Percentiles rank a stretch among this genome's conserved stretches.
Evolutionary conservation across 2,797 vertebrate species (phyloP).

Genomic region (Artibeus lituratus): DNA sequence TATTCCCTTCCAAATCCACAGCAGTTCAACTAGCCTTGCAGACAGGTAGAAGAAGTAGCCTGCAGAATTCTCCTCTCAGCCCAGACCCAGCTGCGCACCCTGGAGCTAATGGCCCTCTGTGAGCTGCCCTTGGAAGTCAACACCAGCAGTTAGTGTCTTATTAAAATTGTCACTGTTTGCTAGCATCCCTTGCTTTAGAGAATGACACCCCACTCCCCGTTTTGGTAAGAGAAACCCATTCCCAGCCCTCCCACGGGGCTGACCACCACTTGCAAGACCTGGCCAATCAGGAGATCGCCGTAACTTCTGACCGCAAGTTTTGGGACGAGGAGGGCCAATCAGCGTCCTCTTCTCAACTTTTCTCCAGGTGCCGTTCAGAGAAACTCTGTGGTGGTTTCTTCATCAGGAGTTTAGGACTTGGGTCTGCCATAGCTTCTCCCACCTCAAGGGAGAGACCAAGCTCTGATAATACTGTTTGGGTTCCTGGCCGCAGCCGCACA

Average conservation of each 20-base stretch:
- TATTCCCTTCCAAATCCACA: neutral
- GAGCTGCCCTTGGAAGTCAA: neutral
- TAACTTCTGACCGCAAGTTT: neutral
- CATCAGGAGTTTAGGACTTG: accelerated
- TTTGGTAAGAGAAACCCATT: neutral
- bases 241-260: accelerated
- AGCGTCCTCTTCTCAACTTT: neutral
- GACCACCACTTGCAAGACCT: neutral
- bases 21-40: neutral
- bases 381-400: accelerated
- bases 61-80: neutral
- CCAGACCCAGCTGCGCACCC: too few relatives aligned
- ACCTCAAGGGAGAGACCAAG: neutral
- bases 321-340: neutral
- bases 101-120: accelerated
- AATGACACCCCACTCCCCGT: neutral
- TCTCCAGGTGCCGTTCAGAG: accelerated
- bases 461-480: neutral
- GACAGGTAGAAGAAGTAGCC: too few relatives aligned
- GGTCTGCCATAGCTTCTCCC: accelerated
- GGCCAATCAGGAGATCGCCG: neutral
- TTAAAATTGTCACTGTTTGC: neutral
- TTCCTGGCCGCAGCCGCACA: neutral
- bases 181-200: neutral
- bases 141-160: neutral